Base-by-base conservation (phyloP, 1,140 invertebrate species). In the Sinella curviseta region DNA sequence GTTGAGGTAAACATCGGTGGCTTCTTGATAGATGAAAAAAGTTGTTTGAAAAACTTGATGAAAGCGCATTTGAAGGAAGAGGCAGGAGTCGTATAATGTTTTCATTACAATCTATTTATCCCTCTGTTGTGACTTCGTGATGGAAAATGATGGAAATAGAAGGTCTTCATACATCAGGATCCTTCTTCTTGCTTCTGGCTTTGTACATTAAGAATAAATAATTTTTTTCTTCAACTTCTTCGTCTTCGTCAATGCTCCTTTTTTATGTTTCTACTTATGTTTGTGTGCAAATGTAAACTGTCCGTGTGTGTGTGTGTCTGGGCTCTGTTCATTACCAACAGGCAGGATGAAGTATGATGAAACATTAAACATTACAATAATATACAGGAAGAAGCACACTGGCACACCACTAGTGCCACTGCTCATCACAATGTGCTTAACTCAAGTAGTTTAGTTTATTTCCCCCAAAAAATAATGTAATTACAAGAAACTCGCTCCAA, bases 1-100 rank as follows among this genome's bases (percentile, higher is more conserved):
- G 55, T 26, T 60, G 55, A 60, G 55, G 55, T 26, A 60, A 60
- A 60, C 55, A 60, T 60, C 24, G 55, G 14, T n/a, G 55, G n/a
- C n/a, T n/a, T n/a, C n/a, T 60, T 60, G 55, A 60, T 60, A 60
- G 24, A 60, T 60, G 55, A 60, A 60, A 60, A 60, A 60, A 60
- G 24, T 60, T 60, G 55, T 60, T 60, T 60, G 55, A 60, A 60
- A 60, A 24, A 26, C 55, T n/a, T 60, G 55, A 60, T 60, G 55
- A 60, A 60, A 60, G 55, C 12, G 55, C 55, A 60, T 60, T 60
- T 17, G 14, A 60, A 60, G 55, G 14, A 60, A 60, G n/a, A n/a
- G n/a, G 55, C 55, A 60, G n/a, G 12, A 60, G 8, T 60, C 55
- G 24, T 60, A 60, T 60, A 60, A 60, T 60, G 55, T 60, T 60